These are phyloP conservation scores for Thymelicus lineola DNA, from an alignment of 2,888 invertebrate genomes.

Conservation along the genomic window DNA sequence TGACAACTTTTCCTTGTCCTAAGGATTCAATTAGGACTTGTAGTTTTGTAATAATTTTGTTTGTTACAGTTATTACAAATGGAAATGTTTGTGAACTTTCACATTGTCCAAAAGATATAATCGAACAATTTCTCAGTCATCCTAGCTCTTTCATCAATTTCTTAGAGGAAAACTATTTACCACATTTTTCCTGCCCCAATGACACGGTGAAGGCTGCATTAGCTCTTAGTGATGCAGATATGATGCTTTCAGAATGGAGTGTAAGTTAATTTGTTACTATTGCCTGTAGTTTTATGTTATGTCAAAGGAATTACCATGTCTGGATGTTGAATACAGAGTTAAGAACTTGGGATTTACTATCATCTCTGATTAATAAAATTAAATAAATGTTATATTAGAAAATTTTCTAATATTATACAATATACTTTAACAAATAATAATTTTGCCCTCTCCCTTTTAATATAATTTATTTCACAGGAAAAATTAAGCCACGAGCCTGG, in stretches of 20 bases:
- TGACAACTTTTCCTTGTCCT: too few relatives aligned
- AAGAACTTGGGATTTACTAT: too few relatives aligned
- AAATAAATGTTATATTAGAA: too few relatives aligned
- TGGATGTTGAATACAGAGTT: too few relatives aligned
- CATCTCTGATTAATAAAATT: too few relatives aligned
- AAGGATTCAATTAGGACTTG: too few relatives aligned
- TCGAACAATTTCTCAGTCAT: constrained; percentile 88
- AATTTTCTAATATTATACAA: too few relatives aligned
- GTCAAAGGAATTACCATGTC: too few relatives aligned
- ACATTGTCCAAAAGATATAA: constrained; percentile 87
- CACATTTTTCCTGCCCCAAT: constrained; percentile 88
- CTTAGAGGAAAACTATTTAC: constrained; percentile 90
- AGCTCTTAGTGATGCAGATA: constrained; percentile 89
- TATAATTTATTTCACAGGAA: constrained; percentile 60
- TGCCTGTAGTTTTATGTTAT: too few relatives aligned
- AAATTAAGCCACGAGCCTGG: constrained; percentile 84
- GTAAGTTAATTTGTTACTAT: constrained; percentile 59
- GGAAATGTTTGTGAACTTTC: constrained; percentile 43
- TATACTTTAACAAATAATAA: too few relatives aligned
- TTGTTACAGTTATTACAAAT: constrained; percentile 40
- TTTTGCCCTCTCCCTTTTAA: background rate
- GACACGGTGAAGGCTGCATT: constrained; percentile 86
- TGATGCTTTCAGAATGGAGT: constrained; percentile 88
- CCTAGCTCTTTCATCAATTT: constrained; percentile 88
- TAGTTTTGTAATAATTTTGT: background rate